These are phyloP conservation scores for Hipparchia sbordonii DNA, from an alignment of 2,888 invertebrate species.

Conservation along the genomic window DNA sequence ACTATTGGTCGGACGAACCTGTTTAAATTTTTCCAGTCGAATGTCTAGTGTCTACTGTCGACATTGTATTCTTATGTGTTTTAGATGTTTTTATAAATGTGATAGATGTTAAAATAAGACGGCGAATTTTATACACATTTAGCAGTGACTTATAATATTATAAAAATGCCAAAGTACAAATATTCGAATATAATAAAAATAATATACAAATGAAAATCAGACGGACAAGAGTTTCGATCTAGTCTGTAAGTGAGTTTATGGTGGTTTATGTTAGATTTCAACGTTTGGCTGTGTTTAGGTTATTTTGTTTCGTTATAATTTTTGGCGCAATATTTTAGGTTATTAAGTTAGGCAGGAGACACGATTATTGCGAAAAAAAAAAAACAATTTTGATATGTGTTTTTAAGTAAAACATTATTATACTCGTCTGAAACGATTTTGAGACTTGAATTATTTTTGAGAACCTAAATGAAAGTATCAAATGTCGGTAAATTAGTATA, in stretches of 20 bases:
- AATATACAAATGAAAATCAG: conserved; percentile 33
- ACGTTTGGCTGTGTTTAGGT: conserved; percentile 73
- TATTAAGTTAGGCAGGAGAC: not conserved
- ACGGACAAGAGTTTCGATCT: conserved; percentile 33
- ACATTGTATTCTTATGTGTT: conserved; percentile 41
- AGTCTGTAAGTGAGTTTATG: conserved; percentile 37
- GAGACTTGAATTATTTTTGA: conserved; percentile 15
- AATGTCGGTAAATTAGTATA: conserved; percentile 32
- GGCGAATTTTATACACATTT: conserved; percentile 33
- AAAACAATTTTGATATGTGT: not conserved
- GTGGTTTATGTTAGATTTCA: conserved; percentile 61
- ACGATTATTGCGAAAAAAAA: not conserved
- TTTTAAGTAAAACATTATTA: not conserved
- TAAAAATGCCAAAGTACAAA: conserved; percentile 44
- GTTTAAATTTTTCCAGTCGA: conserved; percentile 4
- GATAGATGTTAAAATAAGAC: conserved; percentile 47
- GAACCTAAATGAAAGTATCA: conserved; percentile 15
- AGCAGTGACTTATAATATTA: conserved; percentile 22
- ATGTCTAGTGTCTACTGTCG: not conserved
- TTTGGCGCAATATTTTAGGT: conserved; percentile 9
- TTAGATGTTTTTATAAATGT: conserved; percentile 47
- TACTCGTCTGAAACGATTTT: conserved; percentile 4
- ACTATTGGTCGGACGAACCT: not conserved
- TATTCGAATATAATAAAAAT: conserved; percentile 23
- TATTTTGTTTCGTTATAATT: conserved; percentile 48